These are phyloP conservation scores for Syrista parreyssii DNA, from an alignment of 2,888 invertebrate genomes.

Conservation along the genomic window DNA sequence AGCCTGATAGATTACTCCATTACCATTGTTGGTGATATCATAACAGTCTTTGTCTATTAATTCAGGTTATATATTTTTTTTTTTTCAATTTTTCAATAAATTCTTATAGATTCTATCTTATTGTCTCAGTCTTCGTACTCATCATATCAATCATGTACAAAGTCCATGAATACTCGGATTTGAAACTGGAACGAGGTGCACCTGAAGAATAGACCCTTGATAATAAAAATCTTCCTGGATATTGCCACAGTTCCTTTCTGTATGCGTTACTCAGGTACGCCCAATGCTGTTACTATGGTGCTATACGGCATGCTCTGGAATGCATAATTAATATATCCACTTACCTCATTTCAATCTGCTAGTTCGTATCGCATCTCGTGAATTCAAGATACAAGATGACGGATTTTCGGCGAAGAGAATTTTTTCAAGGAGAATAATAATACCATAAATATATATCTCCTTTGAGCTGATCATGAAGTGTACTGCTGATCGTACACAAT, in stretches of 20 bases:
- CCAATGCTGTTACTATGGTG: neutral
- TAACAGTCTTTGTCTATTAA: neutral
- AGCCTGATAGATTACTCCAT: neutral
- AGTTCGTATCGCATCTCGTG: conserved; percentile 6
- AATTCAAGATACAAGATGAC: conserved; percentile 17
- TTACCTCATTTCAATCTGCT: conserved; percentile 32
- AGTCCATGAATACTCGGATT: neutral
- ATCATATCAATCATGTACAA: neutral
- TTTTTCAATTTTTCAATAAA: neutral
- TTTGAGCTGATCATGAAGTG: neutral
- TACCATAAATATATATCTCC: neutral
- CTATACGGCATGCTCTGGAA: conserved; percentile 19
- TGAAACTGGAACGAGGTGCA: neutral
- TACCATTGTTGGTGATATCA: no score
- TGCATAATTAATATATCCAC: conserved; percentile 49
- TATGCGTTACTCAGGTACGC: neutral
- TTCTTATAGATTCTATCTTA: neutral
- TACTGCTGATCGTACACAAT: conserved; percentile 8
- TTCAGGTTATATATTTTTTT: neutral
- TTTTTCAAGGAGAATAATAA: neutral
- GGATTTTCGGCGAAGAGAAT: conserved; percentile 1
- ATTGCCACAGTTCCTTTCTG: neutral
- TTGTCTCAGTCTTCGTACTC: neutral
- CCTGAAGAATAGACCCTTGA: neutral
- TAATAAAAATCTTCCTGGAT: neutral